Percentiles rank a stretch among this genome's conserved stretches.
Evolutionary conservation across 2,797 vertebrate genomes (phyloP).

Genomic region (Lophotriccus pileatus): DNA sequence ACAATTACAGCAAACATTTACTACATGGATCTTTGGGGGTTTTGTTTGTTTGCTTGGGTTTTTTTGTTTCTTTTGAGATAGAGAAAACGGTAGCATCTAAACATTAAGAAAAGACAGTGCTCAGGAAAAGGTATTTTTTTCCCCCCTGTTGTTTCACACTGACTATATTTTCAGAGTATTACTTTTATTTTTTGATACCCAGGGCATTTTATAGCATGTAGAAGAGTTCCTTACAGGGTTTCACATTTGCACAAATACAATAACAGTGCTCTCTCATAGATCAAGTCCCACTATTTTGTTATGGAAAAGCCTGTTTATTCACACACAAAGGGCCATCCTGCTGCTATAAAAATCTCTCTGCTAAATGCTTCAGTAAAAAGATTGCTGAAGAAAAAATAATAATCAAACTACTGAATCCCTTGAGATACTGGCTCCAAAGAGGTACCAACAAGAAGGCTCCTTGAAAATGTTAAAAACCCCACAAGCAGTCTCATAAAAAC

Average conservation of each 20-base stretch:
- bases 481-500: not conserved
- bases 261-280: not conserved
- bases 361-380: conserved; percentile 33
- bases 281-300: not conserved
- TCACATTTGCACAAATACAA: conserved; percentile 20
- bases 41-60: not conserved
- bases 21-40: not conserved
- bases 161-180: not conserved
- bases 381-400: not conserved
- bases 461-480: not conserved
- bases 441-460: not conserved
- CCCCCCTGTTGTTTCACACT: not conserved
- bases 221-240: not conserved
- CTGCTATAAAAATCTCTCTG: conserved; percentile 12
- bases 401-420: not conserved
- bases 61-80: fast-evolving
- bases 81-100: not conserved
- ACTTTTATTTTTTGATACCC: not conserved
- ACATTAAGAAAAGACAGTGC: not conserved
- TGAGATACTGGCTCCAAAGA: not conserved
- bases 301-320: conserved; percentile 27
- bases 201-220: not conserved
- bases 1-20: not conserved
- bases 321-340: conserved; percentile 6
- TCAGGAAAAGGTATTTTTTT: not conserved